These are phyloP conservation scores for Lophotriccus pileatus DNA, from an alignment of 2,797 vertebrate species.

Conservation along the genomic window DNA sequence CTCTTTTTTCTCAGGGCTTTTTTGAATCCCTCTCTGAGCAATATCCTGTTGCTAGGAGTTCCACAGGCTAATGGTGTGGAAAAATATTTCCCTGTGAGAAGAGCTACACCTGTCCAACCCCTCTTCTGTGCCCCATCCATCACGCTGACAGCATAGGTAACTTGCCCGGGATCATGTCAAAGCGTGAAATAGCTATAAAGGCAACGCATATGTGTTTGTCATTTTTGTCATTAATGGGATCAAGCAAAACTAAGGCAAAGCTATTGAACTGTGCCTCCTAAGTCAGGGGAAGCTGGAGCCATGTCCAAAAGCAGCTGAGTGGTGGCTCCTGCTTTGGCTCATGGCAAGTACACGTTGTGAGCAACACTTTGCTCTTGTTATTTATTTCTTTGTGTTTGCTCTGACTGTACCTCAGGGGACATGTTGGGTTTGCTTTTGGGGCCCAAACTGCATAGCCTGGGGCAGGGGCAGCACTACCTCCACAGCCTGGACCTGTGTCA, in stretches of 20 bases:
- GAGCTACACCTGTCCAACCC: slow-evolving; percentile 59
- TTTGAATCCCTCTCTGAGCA: background rate
- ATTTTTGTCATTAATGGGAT: slow-evolving; percentile 55
- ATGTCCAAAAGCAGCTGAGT: background rate
- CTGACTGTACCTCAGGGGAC: background rate
- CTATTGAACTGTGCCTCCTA: slow-evolving; percentile 15
- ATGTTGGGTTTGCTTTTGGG: background rate
- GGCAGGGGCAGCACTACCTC: background rate
- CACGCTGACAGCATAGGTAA: slow-evolving; percentile 53
- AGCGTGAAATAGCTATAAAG: slow-evolving; percentile 64
- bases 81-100: slow-evolving; percentile 60
- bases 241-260: slow-evolving; percentile 45
- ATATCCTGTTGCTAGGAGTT: slow-evolving; percentile 57
- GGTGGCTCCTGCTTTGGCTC: background rate
- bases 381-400: background rate
- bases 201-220: slow-evolving; percentile 55
- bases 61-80: slow-evolving; percentile 63
- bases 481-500: background rate
- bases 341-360: background rate
- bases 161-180: slow-evolving; percentile 50
- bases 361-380: background rate
- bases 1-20: background rate
- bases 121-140: slow-evolving; percentile 43
- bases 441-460: background rate
- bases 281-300: background rate